Conservation (phyloP, 2,113 vertebrate genomes). For the Steatornis caripensis region DNA sequence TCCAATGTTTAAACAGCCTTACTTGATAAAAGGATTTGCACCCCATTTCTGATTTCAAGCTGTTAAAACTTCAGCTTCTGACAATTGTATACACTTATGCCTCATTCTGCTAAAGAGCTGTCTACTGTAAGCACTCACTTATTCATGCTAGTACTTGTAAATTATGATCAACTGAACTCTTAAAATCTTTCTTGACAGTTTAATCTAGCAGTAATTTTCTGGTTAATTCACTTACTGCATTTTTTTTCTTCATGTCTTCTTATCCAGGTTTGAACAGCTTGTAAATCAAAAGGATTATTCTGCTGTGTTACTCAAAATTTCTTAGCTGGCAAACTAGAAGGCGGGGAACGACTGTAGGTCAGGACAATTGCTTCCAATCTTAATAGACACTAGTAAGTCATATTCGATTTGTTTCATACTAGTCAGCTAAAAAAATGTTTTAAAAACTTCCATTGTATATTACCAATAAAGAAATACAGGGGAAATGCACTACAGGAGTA, state of each 20-base stretch:
- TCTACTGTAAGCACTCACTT: neutral
- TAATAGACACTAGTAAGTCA: neutral
- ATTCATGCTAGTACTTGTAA: neutral
- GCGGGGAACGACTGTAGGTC: neutral
- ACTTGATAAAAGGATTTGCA: neutral
- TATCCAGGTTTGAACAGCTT: neutral
- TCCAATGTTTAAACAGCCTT: neutral
- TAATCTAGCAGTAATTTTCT: neutral
- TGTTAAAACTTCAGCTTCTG: neutral
- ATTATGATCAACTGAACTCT: neutral
- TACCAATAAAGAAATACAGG: neutral
- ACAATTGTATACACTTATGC: neutral
- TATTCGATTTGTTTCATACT: neutral
- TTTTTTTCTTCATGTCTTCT: neutral
- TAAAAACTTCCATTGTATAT: neutral
- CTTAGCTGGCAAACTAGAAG: neutral
- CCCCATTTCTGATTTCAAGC: neutral
- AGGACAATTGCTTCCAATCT: neutral
- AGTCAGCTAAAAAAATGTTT: neutral
- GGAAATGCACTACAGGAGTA: neutral
- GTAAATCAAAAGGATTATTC: constrained; percentile 15
- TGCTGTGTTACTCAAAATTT: neutral
- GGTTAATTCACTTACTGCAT: neutral
- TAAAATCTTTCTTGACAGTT: neutral
- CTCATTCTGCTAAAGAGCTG: neutral